Base-by-base conservation (phyloP, 2,888 invertebrate genomes). In the Rhagophthalmus giganteus region DNA sequence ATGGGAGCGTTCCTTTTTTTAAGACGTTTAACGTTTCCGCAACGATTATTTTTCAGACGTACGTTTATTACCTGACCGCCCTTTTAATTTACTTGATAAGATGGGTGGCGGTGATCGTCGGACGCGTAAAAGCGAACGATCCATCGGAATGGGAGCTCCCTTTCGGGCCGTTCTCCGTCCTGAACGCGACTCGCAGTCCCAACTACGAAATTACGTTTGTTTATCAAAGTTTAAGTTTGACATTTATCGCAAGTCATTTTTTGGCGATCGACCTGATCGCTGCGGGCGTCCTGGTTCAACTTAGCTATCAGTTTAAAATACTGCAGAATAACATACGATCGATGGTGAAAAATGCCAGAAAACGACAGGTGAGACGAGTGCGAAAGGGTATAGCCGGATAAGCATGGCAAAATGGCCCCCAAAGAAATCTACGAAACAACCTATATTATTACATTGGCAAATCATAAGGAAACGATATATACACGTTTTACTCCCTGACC, bases 231-330 rank as follows among this genome's bases (percentile, higher is more conserved):
- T 12, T 42, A 7, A 14, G 34, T 10, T 34, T 55, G 31, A 27
- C 14, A 7, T 11, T 31, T 13, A 13, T 42, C 9, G 28, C n/a
- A n/a, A n/a, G n/a, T n/a, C n/a, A n/a, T n/a, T n/a, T n/a, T n/a
- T n/a, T n/a, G n/a, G n/a, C 54, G 6, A 26, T 33, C 7, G 57
- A 57, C 41, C 32, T 54, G 26, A n/a, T 51, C 4, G 35, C 54
- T 2, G 50, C 38, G 15, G 37, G 47, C 16, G 40, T 49, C n/a
- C 38, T 57, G 24, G 54, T 44, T 6, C 54, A 57, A 14, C 13
- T 54, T 2, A 51, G 46, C 16, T 47, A 39, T 6, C 54, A 57
- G 15, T 51, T 53, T 26, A 54, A 28, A 33, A 45, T 57, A n/a
- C 25, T 54, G 8, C 34, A 50, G 30, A 57, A 54, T 27, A 26